Evolutionary conservation across 2,797 vertebrate species (phyloP), one percentile per base, ranked within the genome.

Genomic region (Falco concolor): DNA sequence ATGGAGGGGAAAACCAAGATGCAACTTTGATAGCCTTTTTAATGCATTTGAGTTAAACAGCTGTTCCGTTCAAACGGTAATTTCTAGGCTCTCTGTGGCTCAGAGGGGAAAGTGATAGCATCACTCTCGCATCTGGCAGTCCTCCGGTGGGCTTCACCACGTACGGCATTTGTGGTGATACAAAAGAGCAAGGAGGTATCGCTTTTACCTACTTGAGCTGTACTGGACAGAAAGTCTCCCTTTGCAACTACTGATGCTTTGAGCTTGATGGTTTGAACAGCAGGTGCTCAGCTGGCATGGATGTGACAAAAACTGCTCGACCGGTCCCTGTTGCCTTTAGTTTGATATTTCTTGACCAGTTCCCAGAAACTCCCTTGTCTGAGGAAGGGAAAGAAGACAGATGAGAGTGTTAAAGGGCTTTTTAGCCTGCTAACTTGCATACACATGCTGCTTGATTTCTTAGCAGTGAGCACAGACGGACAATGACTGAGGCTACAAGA

Each of bases 321-420:
- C 25, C 64, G 45, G 72, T 13, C 79, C 87, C 77, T 81, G 61
- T 23, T 87, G 80, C 82, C 61, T 79, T 87, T n/a, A 85, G 63
- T 56, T 70, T 88, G 85, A 2, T 82, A 92, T 47, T 90, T 80
- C 86, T 68, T 87, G 64, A 84, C 67, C 79, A 82, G 42, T 68
- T 91, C 49, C 75, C 82, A 92, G 61, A 94, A 94, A 30, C 81
- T 67, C 67, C 89, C 63, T 84, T 78, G 86, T 93, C 78, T 74
- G 47, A 89, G 38, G 91, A 88, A 92, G 84, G 52, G 67, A 59
- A 79, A 64, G 70, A 83, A n/a, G 67, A 95, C n/a, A 68, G 65
- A 53, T 19, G 40, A 80, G 44, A 72, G 45, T 28, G 50, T 23
- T 32, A 28, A 84, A 64, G 90, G 75, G 86, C 53, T 89, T 75